Conservation (phyloP, 2,888 invertebrate species). For the Eupithecia inturbata region DNA sequence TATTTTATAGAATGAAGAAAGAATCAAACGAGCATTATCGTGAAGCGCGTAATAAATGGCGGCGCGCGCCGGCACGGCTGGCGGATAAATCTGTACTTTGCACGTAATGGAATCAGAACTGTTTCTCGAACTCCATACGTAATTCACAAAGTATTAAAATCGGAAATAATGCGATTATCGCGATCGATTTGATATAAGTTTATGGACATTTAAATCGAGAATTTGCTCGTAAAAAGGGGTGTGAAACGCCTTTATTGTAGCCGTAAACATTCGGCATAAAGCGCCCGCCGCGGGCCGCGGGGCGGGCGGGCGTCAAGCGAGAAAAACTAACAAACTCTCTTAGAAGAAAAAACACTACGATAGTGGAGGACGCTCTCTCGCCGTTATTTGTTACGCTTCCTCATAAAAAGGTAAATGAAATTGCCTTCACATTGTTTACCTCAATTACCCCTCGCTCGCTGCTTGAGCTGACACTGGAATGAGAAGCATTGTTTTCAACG, state of each 20-base stretch:
- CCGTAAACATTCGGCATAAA: slow-evolving; percentile 37
- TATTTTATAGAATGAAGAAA: slow-evolving; percentile 32
- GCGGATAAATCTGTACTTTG: slow-evolving; percentile 52
- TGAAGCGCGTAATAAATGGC: slow-evolving; percentile 45
- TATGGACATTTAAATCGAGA: slow-evolving; percentile 36
- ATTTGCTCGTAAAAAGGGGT: slow-evolving; percentile 38
- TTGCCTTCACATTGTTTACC: slow-evolving; percentile 24
- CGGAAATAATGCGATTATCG: slow-evolving; percentile 36
- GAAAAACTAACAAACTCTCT: slow-evolving; percentile 14
- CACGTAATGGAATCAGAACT: slow-evolving; percentile 49
- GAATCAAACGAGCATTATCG: slow-evolving; percentile 49
- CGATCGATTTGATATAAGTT: slow-evolving; percentile 39
- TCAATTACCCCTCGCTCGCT: slow-evolving; percentile 15
- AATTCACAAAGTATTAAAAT: slow-evolving; percentile 25
- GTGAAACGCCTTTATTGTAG: slow-evolving; percentile 31
- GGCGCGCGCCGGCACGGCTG: slow-evolving; percentile 34
- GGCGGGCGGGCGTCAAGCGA: neutral
- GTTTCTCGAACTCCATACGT: slow-evolving; percentile 29
- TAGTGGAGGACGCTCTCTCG: slow-evolving; percentile 24
- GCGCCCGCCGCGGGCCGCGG: neutral
- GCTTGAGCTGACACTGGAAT: slow-evolving; percentile 10
- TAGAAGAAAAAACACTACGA: slow-evolving; percentile 12
- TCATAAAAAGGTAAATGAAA: slow-evolving; percentile 35
- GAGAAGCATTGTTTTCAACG: slow-evolving; percentile 11
- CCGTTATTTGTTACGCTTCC: slow-evolving; percentile 25